Evolutionary conservation across 1,140 invertebrate species (phyloP).

Genomic region (Bombyx mandarina): DNA sequence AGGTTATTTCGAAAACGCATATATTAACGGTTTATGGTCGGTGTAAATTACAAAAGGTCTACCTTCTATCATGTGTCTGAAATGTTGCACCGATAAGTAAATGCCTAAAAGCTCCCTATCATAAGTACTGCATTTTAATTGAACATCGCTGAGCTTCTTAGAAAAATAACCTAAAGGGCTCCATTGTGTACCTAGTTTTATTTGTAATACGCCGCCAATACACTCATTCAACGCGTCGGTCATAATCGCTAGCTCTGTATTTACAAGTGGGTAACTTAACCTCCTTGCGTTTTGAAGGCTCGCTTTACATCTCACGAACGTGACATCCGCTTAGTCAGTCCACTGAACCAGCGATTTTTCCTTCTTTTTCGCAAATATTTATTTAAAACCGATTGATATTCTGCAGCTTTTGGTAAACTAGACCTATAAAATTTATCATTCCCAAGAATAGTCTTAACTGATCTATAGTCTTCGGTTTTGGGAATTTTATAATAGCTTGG

Average conservation of each 20-base stretch:
- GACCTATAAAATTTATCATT: slow-evolving; percentile 29
- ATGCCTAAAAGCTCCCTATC: slow-evolving; percentile 8
- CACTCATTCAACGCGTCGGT: slow-evolving; percentile 19
- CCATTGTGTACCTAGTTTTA: neutral
- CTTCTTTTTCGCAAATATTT: slow-evolving; percentile 26
- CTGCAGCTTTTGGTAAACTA: slow-evolving; percentile 23
- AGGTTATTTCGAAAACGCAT: slow-evolving; percentile 2
- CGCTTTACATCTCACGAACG: slow-evolving; percentile 40
- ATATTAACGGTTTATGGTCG: slow-evolving; percentile 7
- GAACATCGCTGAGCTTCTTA: slow-evolving; percentile 1
- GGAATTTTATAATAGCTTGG: slow-evolving; percentile 17
- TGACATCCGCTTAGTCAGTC: slow-evolving; percentile 12
- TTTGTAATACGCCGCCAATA: slow-evolving; percentile 7
- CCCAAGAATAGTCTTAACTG: slow-evolving; percentile 35
- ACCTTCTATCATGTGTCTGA: slow-evolving; percentile 6
- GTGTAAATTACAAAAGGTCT: slow-evolving; percentile 7
- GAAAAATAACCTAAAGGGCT: slow-evolving; percentile 10
- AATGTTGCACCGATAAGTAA: slow-evolving; percentile 7
- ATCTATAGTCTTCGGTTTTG: slow-evolving; percentile 21
- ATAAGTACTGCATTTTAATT: slow-evolving; percentile 9
- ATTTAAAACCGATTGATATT: slow-evolving; percentile 26
- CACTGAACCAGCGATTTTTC: slow-evolving; percentile 28
- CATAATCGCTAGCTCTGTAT: slow-evolving; percentile 8
- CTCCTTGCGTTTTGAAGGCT: slow-evolving; percentile 2
- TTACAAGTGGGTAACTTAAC: neutral